Base-by-base conservation (phyloP, 2,888 invertebrate genomes). In the Pterostichus madidus region DNA sequence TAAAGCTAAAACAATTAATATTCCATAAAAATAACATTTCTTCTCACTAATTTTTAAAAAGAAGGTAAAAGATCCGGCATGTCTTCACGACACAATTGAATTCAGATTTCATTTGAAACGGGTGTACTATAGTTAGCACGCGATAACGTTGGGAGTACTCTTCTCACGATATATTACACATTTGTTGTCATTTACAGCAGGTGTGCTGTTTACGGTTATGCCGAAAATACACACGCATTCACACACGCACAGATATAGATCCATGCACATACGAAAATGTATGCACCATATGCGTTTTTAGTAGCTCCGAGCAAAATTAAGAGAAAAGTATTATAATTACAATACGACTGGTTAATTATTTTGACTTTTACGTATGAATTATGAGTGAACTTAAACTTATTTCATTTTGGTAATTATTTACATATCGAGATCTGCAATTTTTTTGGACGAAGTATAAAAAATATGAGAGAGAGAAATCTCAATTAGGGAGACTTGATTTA, bases 311-410 rank as follows among this genome's bases (percentile, higher is more conserved):
- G 78, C 78, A 61, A 61, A 56, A 78, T 61, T 78, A 78, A 78
- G 61, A 13, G 39, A 78, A 78, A 78, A 56, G 61, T 61, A 61
- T 61, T 52, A 75, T 78, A 61, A 78, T 78, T 78, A 61, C 59
- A 78, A 78, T 78, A 31, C 31, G 78, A 56, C 44, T 56, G 32
- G 44, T 78, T 78, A 59, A 78, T 78, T 78, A 78, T 78, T 78
- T 61, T 56, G 78, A 78, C 78, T 78, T 78, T 78, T 78, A 78
- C 59, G 32, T 39, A 78, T 78, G 61, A 78, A 75, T 75, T 75
- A 75, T 53, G 75, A 75, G 52, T 53, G 75, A 31, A 52, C 68
- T 44, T 44, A 10, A 71, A 71, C 44, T 71, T 71, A 71, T 71
- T 71, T 17, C 68, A 44, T 71, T 39, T 39, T 15, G 68, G 68